Percentiles rank a stretch among this genome's conserved stretches.
Conservation (phyloP, 2,113 vertebrate species). For the Ptilonorhynchus violaceus region DNA sequence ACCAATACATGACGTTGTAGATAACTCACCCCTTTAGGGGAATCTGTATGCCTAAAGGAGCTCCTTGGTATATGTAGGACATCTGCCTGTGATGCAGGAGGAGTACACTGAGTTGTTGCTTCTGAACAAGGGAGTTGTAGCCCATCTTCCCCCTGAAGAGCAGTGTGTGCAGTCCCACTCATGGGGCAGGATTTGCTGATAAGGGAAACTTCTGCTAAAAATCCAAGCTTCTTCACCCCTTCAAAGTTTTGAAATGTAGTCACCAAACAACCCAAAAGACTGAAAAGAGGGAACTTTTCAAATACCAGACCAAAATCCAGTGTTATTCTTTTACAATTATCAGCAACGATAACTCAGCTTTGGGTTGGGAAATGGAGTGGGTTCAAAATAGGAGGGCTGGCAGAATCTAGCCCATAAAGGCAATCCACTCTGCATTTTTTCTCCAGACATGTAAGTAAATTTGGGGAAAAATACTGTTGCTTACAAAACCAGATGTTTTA, state of each 20-base stretch:
- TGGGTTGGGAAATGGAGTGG: not conserved
- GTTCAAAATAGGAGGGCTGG: not conserved
- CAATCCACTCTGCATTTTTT: not conserved
- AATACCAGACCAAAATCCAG: not conserved
- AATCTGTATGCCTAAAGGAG: not conserved
- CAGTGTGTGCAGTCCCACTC: accelerated
- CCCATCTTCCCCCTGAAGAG: not conserved
- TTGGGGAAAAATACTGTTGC: not conserved
- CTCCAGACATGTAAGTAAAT: not conserved
- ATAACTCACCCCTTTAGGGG: not conserved
- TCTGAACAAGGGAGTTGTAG: not conserved
- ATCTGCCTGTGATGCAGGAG: not conserved
- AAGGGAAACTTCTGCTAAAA: not conserved
- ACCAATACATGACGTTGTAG: not conserved
- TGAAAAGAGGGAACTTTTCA: not conserved
- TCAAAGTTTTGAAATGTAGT: not conserved
- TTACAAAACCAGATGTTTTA: not conserved
- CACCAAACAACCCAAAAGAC: not conserved
- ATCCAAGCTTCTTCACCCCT: not conserved
- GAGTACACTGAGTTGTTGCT: not conserved
- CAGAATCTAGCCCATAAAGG: not conserved
- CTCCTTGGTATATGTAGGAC: not conserved
- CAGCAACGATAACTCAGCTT: not conserved
- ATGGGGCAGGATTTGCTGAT: not conserved
- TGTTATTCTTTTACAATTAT: not conserved